Conservation (phyloP, 30 jellyfish, hydroid and myxozoan species). For the Nemopilema nomurai region DNA sequence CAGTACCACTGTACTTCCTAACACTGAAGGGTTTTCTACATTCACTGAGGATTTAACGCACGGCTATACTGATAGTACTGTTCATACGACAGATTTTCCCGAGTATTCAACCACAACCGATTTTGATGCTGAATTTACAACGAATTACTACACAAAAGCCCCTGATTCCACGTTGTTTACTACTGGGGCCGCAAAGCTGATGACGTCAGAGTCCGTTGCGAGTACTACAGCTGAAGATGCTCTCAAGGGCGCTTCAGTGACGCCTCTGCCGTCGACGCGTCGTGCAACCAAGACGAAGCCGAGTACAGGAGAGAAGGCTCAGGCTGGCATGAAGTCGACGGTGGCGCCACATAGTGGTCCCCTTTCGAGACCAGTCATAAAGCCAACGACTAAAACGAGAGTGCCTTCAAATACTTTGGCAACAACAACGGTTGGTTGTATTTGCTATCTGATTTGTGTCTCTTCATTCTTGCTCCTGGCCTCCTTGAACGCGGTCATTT, state of each 20-base stretch:
- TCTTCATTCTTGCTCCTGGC: background rate
- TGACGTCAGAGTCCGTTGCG: background rate
- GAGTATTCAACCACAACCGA: constrained; percentile 8
- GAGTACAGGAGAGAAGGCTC: background rate
- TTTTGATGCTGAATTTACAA: background rate
- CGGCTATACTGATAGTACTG: no score
- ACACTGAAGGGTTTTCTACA: no score
- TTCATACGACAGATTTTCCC: constrained; percentile 7
- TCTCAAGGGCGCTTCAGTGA: background rate
- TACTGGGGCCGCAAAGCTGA: background rate
- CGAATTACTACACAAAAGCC: background rate
- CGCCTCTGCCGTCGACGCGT: background rate
- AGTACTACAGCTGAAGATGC: constrained; percentile 5
- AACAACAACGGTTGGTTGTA: background rate
- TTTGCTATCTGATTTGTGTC: background rate
- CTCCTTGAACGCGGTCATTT: no score
- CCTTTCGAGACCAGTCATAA: background rate
- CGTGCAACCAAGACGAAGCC: background rate
- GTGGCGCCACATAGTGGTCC: background rate
- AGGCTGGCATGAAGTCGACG: background rate
- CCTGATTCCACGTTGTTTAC: background rate
- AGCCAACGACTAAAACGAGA: background rate
- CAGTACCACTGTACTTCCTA: no score
- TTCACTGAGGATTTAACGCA: no score
- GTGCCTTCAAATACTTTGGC: background rate